Base-by-base conservation (phyloP, 2,797 vertebrate genomes). In the Myiotriccus ornatus region DNA sequence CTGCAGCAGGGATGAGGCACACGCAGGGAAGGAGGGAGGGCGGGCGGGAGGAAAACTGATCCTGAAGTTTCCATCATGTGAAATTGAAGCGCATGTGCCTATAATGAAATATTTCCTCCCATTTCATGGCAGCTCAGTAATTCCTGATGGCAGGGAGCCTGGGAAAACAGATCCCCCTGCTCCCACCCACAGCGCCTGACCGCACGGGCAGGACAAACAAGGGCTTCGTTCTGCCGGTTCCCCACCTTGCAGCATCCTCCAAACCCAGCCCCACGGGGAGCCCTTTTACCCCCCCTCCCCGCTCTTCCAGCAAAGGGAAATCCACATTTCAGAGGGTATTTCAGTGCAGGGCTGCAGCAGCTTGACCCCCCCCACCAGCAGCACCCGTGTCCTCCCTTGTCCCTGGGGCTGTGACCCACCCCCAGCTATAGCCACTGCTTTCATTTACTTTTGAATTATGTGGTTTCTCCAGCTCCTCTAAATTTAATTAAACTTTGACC, bases 101-200 rank as follows among this genome's bases (percentile, higher is more conserved):
- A 96, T 98, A 98, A 98, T 98, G 98, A 98, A 98, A 98, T 89
- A 96, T 98, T 98, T 98, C 98, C 97, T 97, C 95, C 97, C 94
- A 97, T 97, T 97, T 98, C 97, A 97, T 95, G 97, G 95, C 97
- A 97, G 97, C 96, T 97, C 97, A 94, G 97, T 97, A 97, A 98
- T 98, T 98, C 97, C 96, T 97, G 95, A 97, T 97, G 97, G 96
- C 97, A 97, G 95, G 90, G 92, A 97, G 95, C 97, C 96, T 98
- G 95, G 95, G 97, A 98, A 98, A 98, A 98, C 97, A 98, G 92
- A 97, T 94, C 52, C 95, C 78, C 80, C 84, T 46, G 86, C 90
- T 91, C 96, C 97, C 96, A 97, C 96, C 96, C 97, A 96, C 95
- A 55, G 93, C 55, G 95, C 91, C 90, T 91, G 92, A 93, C 97